Base-by-base conservation (phyloP, 2,113 vertebrate genomes). In the Gymnorhina tibicen region DNA sequence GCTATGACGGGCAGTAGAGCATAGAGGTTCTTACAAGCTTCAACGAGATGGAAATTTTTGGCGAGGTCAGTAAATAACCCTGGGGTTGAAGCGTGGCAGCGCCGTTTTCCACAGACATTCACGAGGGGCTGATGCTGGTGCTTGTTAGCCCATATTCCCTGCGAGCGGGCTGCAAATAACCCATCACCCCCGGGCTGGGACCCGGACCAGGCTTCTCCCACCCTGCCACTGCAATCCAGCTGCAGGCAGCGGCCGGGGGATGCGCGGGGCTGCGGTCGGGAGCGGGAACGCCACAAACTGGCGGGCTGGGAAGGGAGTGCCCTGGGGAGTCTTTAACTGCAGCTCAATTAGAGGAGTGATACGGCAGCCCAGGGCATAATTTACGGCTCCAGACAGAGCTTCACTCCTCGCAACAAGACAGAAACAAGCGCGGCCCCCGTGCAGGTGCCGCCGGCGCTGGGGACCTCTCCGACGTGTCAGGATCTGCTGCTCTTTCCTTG, bases 291-390 rank as follows among this genome's bases (percentile, higher is more conserved):
- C 83, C 47, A 56, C 56, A 22, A 73, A 68, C n/a, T 0, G 2
- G 75, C 3, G 4, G 59, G 76, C 49, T 91, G 84, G 49, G 97
- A 52, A 85, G 75, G 86, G 64, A 69, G 55, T 19, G 87, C 92
- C 88, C 50, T 6, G 56, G 96, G 96, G 96, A 97, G 64, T 46
- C 89, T 89, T 96, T 91, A 95, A 44, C 81, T 46, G 64, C 59
- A 89, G 53, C 87, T 91, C 96, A 96, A 97, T 97, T 97, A 94
- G 85, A 93, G 83, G 69, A 90, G 49, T n/a, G 87, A 49, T 73
- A 42, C 74, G 90, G 72, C 79, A 89, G 79, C 96, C 68, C 10
- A 76, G 82, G 78, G 78, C 66, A 92, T 88, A 59, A 96, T 96
- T 97, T 81, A 62, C 96, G 22, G 13, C 95, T 90, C 77, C 75